These are phyloP conservation scores for Conops quadrifasciatus DNA, from an alignment of 2,888 invertebrate species.

Conservation along the genomic window DNA sequence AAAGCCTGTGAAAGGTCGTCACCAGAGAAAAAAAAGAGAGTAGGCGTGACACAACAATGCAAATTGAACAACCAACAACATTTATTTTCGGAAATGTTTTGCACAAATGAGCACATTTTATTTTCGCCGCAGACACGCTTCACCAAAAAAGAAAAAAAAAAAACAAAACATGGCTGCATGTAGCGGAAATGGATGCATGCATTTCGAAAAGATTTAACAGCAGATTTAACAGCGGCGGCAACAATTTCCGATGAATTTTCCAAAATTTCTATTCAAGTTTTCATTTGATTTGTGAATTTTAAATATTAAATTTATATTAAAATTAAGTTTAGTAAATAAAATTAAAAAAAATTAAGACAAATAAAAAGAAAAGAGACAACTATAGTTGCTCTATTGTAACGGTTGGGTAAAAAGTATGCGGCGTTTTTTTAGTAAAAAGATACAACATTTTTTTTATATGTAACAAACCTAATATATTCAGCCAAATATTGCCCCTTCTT, in stretches of 20 bases:
- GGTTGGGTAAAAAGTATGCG: too few relatives aligned
- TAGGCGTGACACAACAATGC: not conserved
- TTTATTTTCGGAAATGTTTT: constrained; percentile 36
- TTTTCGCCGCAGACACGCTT: constrained; percentile 28
- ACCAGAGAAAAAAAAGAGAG: not conserved
- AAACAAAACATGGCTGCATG: constrained; percentile 22
- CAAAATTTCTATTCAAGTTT: not conserved
- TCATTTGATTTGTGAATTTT: not conserved
- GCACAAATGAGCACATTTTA: constrained; percentile 38
- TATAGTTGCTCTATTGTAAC: too few relatives aligned
- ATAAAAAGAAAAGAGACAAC: not conserved
- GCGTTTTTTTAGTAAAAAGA: too few relatives aligned
- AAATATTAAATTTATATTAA: not conserved
- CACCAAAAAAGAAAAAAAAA: not conserved
- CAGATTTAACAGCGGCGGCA: not conserved
- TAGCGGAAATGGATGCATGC: not conserved
- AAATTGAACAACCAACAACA: constrained; percentile 20
- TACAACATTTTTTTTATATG: too few relatives aligned
- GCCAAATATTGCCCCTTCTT: too few relatives aligned
- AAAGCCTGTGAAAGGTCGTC: not conserved
- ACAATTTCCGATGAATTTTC: constrained; percentile 5
- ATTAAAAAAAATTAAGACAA: not conserved
- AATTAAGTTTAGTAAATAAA: not conserved
- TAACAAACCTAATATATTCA: too few relatives aligned
- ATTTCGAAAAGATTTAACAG: constrained; percentile 8